Conservation (phyloP, 2,113 vertebrate species). For the Dicrurus megarhynchus region DNA sequence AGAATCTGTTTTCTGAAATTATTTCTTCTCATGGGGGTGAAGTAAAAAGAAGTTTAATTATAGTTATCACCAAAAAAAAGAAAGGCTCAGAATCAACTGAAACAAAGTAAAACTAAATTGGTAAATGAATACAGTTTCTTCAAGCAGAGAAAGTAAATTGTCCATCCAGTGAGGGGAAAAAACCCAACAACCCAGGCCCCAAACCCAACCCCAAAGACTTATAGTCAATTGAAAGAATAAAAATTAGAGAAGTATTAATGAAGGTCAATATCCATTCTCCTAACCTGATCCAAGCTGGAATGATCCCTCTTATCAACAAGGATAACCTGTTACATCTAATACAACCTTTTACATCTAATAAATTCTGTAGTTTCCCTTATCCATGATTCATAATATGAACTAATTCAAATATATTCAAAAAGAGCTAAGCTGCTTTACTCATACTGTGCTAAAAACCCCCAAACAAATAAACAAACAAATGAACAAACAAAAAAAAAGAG, state of each 20-base stretch:
- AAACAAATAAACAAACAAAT: neutral
- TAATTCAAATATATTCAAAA: neutral
- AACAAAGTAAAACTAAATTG: neutral
- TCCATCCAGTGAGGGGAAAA: neutral
- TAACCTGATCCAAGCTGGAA: neutral
- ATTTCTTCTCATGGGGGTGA: neutral
- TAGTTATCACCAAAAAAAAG: neutral
- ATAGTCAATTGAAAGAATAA: neutral
- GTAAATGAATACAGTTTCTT: neutral
- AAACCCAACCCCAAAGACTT: neutral
- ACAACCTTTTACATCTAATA: neutral
- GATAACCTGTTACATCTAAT: neutral
- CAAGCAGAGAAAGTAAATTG: neutral
- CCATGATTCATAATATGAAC: neutral
- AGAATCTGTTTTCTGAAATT: neutral
- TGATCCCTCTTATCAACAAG: neutral
- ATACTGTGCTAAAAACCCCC: neutral
- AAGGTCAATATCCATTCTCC: neutral
- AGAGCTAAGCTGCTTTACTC: neutral
- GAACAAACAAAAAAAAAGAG: neutral
- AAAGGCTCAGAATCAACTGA: neutral
- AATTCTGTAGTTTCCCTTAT: neutral
- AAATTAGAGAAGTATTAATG: neutral
- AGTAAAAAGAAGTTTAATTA: neutral
- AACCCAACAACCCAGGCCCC: accelerated